Evolutionary conservation across 92 coral and sea anemone species (phyloP).

Genomic region (Palythoa grandiflora): DNA sequence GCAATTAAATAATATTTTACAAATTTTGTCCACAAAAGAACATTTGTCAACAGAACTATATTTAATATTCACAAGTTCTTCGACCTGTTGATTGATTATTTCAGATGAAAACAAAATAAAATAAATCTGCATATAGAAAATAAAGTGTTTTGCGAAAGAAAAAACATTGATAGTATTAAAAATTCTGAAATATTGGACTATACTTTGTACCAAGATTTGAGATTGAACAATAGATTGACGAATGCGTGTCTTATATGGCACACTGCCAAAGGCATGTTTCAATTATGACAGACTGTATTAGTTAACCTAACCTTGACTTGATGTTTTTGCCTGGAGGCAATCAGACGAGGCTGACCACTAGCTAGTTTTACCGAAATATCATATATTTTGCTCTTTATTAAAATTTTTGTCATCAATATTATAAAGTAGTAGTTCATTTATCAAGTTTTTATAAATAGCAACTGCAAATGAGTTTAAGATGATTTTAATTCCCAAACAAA

Average conservation of each 20-base stretch:
- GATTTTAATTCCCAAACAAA: conserved; percentile 37
- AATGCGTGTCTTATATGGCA: conserved; percentile 27
- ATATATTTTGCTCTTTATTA: conserved; percentile 20
- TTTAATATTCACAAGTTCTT: conserved; percentile 10
- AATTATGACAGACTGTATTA: conserved; percentile 1
- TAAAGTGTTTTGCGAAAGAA: background rate
- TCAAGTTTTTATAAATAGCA: background rate
- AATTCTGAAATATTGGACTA: background rate
- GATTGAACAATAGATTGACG: conserved; percentile 23
- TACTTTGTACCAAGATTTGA: conserved; percentile 20
- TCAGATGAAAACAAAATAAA: background rate
- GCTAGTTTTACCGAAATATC: conserved; percentile 13
- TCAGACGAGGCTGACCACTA: background rate
- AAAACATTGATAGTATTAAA: background rate
- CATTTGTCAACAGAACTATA: conserved; percentile 25
- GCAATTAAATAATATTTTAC: conserved; percentile 9
- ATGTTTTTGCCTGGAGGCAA: conserved; percentile 32
- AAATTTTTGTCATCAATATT: background rate
- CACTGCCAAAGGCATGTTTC: conserved; percentile 41
- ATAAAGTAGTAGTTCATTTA: background rate
- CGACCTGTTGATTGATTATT: conserved; percentile 22
- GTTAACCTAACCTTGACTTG: conserved; percentile 42
- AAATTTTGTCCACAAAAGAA: conserved; percentile 35
- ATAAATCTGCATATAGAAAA: background rate
- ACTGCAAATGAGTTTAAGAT: background rate